Evolutionary conservation across 1,140 invertebrate species (phyloP).

Genomic region (Heliconius nattereri): DNA sequence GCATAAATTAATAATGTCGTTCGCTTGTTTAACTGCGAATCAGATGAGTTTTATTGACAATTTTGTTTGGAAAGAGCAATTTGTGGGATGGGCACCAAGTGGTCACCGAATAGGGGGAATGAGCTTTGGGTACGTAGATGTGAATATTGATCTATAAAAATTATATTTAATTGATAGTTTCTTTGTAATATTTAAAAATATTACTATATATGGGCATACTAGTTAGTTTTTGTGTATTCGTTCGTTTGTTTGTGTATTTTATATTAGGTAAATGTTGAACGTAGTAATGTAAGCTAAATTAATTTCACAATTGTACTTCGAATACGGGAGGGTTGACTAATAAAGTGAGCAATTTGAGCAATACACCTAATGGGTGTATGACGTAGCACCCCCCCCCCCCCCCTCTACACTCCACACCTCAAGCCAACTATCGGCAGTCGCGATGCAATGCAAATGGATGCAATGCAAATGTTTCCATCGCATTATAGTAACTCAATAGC

Average conservation of each 20-base stretch:
- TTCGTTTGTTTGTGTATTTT: no score
- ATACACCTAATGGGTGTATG: constrained; percentile 11
- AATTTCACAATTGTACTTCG: constrained; percentile 4
- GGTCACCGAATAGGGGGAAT: constrained; percentile 68
- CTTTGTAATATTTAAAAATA: background rate
- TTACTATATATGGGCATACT: no score
- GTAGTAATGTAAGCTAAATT: no score
- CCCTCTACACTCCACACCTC: constrained; percentile 18
- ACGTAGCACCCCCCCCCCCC: background rate
- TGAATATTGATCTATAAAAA: background rate
- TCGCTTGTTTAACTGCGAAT: constrained; percentile 81
- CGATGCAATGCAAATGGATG: constrained; percentile 70
- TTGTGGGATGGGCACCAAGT: constrained; percentile 77
- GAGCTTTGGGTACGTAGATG: constrained; percentile 27
- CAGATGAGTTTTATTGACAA: constrained; percentile 82
- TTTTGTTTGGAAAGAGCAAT: constrained; percentile 80
- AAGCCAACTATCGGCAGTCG: constrained; percentile 43
- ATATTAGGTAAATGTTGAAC: no score
- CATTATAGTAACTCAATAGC: constrained; percentile 77
- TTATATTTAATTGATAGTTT: background rate
- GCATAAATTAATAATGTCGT: constrained; percentile 81
- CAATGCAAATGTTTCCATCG: constrained; percentile 73
- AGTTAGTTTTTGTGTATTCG: no score
- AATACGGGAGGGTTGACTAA: background rate
- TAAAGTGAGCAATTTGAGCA: constrained; percentile 19